These are phyloP conservation scores for Euura saliciscinereae DNA, from an alignment of 1,140 invertebrate genomes.

Conservation along the genomic window DNA sequence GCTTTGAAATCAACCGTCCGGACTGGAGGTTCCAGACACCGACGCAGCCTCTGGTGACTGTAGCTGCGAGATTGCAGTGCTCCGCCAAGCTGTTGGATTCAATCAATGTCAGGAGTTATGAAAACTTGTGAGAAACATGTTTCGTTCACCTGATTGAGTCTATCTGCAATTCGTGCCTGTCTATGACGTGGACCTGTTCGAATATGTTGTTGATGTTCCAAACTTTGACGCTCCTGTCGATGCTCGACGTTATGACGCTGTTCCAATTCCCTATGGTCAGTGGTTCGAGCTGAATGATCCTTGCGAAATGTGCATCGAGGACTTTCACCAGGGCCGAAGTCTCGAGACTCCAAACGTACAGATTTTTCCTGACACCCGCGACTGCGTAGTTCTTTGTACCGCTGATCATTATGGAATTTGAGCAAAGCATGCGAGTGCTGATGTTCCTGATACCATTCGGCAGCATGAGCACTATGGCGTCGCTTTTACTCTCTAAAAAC, in stretches of 20 bases:
- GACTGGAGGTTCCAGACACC: constrained; percentile 94
- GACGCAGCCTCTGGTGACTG: constrained; percentile 90
- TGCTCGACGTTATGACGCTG: constrained; percentile 94
- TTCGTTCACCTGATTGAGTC: constrained; percentile 80
- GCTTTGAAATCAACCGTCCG: constrained; percentile 81
- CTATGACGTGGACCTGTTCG: constrained; percentile 95
- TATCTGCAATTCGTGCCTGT: constrained; percentile 94
- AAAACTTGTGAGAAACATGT: constrained; percentile 13
- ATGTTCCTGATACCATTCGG: constrained; percentile 94
- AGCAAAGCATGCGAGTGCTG: constrained; percentile 84
- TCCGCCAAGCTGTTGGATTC: constrained; percentile 69
- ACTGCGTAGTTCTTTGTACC: constrained; percentile 91
- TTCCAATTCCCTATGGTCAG: constrained; percentile 90
- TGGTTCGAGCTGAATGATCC: constrained; percentile 91
- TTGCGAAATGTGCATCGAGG: constrained; percentile 94
- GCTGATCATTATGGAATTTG: constrained; percentile 91
- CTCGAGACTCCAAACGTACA: constrained; percentile 92
- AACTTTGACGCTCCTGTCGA: constrained; percentile 97
- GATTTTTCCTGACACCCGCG: constrained; percentile 93
- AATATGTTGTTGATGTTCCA: constrained; percentile 99
- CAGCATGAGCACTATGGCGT: constrained; percentile 74
- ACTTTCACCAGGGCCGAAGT: constrained; percentile 84
- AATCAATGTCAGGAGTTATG: constrained; percentile 6
- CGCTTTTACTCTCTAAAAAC: constrained; percentile 64
- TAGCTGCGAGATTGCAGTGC: constrained; percentile 78